Evolutionary conservation across 2,113 vertebrate species (phyloP).

Genomic region (Saimiri boliviensis): DNA sequence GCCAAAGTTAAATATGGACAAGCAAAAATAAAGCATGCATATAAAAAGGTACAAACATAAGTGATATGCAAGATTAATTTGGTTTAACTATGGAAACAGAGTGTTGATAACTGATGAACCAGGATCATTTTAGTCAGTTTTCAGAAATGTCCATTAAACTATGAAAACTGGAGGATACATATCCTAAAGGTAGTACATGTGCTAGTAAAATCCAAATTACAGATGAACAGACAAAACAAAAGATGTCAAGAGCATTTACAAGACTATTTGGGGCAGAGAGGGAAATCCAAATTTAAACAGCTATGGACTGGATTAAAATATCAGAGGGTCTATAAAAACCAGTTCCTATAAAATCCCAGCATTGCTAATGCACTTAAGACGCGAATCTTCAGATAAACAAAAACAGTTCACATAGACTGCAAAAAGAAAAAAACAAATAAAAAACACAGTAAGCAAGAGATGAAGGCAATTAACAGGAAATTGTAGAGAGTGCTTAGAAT

Average conservation of each 20-base stretch:
- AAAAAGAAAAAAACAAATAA: not conserved
- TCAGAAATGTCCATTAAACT: slow-evolving; percentile 15
- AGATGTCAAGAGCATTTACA: not conserved
- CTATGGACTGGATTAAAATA: not conserved
- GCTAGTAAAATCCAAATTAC: slow-evolving; percentile 20
- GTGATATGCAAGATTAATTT: not conserved
- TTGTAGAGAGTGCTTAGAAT: not conserved
- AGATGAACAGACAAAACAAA: not conserved
- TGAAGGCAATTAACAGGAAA: slow-evolving; percentile 44
- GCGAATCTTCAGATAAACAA: slow-evolving; percentile 49
- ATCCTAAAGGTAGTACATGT: not conserved
- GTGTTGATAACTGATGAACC: not conserved
- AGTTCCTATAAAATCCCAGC: not conserved
- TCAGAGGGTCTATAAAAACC: not conserved
- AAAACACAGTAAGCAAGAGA: slow-evolving; percentile 3
- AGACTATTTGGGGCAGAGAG: not conserved
- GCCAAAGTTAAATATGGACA: not conserved
- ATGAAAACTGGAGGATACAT: not conserved
- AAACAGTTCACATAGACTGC: not conserved
- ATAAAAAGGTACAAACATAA: slow-evolving; percentile 6
- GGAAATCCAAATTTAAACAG: not conserved
- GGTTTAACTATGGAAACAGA: not conserved
- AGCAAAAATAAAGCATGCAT: not conserved
- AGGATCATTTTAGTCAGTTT: not conserved
- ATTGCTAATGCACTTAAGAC: not conserved